Evolutionary conservation across 2,888 invertebrate genomes (phyloP), one percentile per base, ranked within the genome.

Genomic region (Plebejus anna): DNA sequence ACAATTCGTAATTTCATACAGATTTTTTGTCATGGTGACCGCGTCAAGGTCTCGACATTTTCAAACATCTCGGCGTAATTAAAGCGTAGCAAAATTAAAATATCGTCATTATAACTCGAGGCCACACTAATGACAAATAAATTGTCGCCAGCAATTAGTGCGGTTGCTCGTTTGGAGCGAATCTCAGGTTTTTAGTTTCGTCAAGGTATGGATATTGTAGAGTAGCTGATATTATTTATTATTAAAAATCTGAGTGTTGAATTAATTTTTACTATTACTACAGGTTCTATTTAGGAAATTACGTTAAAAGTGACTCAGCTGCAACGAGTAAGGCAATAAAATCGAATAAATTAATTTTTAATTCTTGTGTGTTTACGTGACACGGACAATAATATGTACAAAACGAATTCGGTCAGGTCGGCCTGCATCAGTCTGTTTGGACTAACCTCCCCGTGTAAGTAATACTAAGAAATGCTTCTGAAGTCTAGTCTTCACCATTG

Each of bases 21-120:
- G 3, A 28, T 32, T 66, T 66, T 11, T 66, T 66, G 66, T 9
- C 32, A 66, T 28, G 36, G 66, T 32, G 32, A 28, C 61, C 61
- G 28, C 9, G 22, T 28, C 66, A 36, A 66, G 66, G 66, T 32
- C 32, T 66, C 13, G 13, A 66, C 28, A 28, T 61, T 61, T 59
- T 61, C 66, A 66, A 66, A 66, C 13, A 66, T 66, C 66, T 66
- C 79, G 80, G 82, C 83, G 87, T 91, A 93, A 93, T 94, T 93
- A 94, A 94, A 92, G 90, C 90, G 91, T 91, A 91, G 91, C 89
- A 84, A 90, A 93, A 93, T 93, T 92, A 92, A 91, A 92, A 92
- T 92, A 91, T 89, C 86, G 86, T 84, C 82, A 86, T 84, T 83
- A 84, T 82, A 66, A 32, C 32, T 4, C 32, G 66, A 66, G 66